A percentile compares a stretch with the other conserved stretches of the same genome.
These are phyloP conservation scores for Pithys albifrons DNA, from an alignment of 2,113 vertebrate species.

Conservation along the genomic window DNA sequence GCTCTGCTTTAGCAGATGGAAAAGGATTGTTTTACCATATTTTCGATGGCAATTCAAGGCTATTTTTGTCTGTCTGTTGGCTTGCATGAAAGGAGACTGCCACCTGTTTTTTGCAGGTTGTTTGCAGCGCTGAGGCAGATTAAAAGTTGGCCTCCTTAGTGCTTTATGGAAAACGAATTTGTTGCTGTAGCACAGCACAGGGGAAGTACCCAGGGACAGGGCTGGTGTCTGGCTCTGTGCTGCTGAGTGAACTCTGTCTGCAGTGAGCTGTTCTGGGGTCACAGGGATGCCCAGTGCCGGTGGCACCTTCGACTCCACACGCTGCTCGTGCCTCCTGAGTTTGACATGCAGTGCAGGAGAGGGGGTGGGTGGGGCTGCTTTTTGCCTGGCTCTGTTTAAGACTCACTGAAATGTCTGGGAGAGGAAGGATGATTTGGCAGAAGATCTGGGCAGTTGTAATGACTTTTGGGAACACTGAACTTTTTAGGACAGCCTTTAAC, in stretches of 20 bases:
- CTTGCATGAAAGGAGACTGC: slow-evolving; percentile 58
- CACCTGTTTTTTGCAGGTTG: slow-evolving; percentile 81
- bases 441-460: neutral
- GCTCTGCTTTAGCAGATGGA: slow-evolving; percentile 71
- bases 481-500: neutral
- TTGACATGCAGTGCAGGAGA: neutral
- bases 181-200: neutral
- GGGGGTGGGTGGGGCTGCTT: neutral
- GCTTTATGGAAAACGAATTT: slow-evolving; percentile 62
- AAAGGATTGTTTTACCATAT: slow-evolving; percentile 74
- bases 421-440: neutral
- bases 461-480: neutral
- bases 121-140: slow-evolving; percentile 56
- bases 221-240: neutral
- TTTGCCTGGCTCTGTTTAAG: neutral
- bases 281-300: neutral
- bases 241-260: neutral
- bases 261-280: neutral
- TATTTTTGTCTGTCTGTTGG: slow-evolving; percentile 79
- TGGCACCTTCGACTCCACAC: neutral
- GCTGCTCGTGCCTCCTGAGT: slow-evolving; percentile 3
- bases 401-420: neutral
- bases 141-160: slow-evolving; percentile 10
- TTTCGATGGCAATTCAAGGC: slow-evolving; percentile 68
- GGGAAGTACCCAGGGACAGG: neutral